Evolutionary conservation across 2,797 vertebrate genomes (phyloP), one percentile per base, ranked within the genome.

Genomic region (Eurystomus glaucurus): DNA sequence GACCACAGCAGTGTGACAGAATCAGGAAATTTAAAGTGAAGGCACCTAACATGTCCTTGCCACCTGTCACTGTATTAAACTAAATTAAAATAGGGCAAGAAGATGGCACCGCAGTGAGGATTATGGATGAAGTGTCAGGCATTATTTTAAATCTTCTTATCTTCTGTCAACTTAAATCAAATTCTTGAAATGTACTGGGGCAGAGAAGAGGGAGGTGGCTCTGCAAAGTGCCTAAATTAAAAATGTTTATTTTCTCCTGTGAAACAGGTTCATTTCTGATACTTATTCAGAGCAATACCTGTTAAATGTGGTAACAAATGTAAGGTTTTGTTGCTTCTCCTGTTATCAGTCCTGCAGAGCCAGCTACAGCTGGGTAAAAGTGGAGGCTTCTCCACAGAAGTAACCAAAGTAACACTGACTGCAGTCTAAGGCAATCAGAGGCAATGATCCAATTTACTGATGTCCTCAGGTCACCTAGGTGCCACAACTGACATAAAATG

Each of bases 121-220:
- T 85, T 95, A 89, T 77, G 66, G 45, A 92, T 88, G 60, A 74
- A 50, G 12, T 90, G 78, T 58, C 91, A 96, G 65, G 43, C 17
- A 76, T 82, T 95, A 81, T 96, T 95, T 95, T 88, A 94, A 88
- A 85, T 78, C 60, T 80, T 85, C 76, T 74, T 85, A 46, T 95
- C 57, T 89, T 93, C 65, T 85, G 74, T 90, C 87, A 89, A 21
- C 23, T 87, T 66, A 87, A 87, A 95, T 88, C 35, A 89, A 62
- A 75, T 64, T 75, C 35, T 87, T 78, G 52, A 89, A 87, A 92
- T 21, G 45, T 92, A 43, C 14, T 88, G 85, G 3, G 14, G 41
- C 5, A 5, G 21, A 68, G 29, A 92, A 69, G 3, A 78, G 10
- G 29, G 15, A 88, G 19, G 35, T 66, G 41, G 52, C n/a, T 86